Percentiles rank a stretch among this genome's conserved stretches.
Evolutionary conservation across 2,113 vertebrate genomes (phyloP).

Genomic region (Murina feae): DNA sequence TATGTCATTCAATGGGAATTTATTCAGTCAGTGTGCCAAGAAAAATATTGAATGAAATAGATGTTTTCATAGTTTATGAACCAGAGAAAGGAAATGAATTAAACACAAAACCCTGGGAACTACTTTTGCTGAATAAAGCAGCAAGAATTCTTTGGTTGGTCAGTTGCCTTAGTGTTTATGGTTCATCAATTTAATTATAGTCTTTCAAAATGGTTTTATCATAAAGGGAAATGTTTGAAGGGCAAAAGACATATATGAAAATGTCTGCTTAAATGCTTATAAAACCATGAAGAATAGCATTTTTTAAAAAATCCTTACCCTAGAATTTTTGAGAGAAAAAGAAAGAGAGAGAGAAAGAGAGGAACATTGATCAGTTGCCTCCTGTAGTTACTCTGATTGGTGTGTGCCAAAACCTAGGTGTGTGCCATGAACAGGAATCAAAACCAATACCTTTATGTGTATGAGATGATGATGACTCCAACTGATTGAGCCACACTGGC

Average conservation of each 20-base stretch:
- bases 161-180: not conserved
- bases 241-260: not conserved
- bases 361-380: not conserved
- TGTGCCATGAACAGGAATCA: too few species aligned
- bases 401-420: not conserved
- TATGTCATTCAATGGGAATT: not conserved
- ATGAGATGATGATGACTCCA: not conserved
- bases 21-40: not conserved
- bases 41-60: slow-evolving; percentile 25
- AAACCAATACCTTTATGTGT: not conserved
- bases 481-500: too few species aligned
- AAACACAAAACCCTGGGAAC: not conserved
- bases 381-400: not conserved
- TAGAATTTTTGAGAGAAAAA: too few species aligned
- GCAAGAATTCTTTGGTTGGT: not conserved
- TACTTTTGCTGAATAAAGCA: not conserved
- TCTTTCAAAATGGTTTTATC: not conserved
- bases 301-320: not conserved
- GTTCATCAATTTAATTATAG: not conserved
- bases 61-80: not conserved
- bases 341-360: not conserved
- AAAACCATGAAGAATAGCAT: not conserved
- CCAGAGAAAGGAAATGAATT: slow-evolving; percentile 10
- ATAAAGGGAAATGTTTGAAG: not conserved
- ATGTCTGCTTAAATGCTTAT: not conserved